Percentiles rank a stretch among this genome's conserved stretches.
Conservation (phyloP, 35 echinoderm and acorn worm genomes). For the Heliocidaris tuberculata region DNA sequence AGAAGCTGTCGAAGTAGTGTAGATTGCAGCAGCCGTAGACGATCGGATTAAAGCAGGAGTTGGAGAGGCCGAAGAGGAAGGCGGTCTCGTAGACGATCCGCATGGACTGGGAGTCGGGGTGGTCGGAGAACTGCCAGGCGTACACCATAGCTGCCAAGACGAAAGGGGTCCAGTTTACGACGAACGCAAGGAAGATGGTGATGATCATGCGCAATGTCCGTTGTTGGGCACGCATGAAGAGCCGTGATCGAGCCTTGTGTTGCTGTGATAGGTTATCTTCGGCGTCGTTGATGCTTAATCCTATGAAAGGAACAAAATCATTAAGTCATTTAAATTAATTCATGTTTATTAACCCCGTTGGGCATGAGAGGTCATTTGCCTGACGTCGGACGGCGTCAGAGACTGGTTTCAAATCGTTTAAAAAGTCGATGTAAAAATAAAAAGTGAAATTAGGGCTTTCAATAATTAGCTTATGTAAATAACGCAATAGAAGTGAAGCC, state of each 20-base stretch:
- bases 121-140: background rate
- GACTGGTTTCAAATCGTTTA: too few species aligned
- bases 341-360: too few species aligned
- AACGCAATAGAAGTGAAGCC: too few species aligned
- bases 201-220: conserved; percentile 82
- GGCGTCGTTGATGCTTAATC: conserved; percentile 41
- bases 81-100: conserved; percentile 52
- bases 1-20: conserved; percentile 64
- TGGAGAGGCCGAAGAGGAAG: conserved; percentile 76
- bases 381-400: too few species aligned
- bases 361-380: too few species aligned
- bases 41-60: conserved; percentile 93
- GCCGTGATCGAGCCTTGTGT: conserved; percentile 65
- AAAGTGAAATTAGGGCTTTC: too few species aligned
- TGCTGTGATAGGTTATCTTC: conserved; percentile 57
- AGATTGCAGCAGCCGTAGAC: conserved; percentile 88
- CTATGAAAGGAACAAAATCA: background rate
- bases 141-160: conserved; percentile 56
- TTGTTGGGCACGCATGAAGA: conserved; percentile 85
- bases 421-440: too few species aligned
- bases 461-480: too few species aligned
- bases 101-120: background rate
- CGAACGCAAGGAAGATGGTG: conserved; percentile 76
- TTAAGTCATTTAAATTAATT: too few species aligned
- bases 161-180: conserved; percentile 90